Evolutionary conservation across 1,140 invertebrate species (phyloP), one percentile per base, ranked within the genome.

Genomic region (Drosophila littoralis): DNA sequence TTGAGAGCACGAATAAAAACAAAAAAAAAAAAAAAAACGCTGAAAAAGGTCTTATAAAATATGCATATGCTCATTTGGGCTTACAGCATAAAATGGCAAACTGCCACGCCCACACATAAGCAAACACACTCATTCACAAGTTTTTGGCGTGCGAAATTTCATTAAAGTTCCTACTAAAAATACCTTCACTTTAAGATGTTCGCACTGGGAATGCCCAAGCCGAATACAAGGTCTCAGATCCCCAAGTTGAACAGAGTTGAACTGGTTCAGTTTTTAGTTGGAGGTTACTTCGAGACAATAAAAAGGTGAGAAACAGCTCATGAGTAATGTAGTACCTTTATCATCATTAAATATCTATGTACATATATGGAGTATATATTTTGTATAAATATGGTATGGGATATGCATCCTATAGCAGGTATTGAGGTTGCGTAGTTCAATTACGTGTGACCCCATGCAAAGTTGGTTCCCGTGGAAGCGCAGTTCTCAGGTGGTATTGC

Each of bases 1-100:
- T 80, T 51, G 72, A 63, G 72, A 32, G 32, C 13, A 57, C 54
- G 22, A 28, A 28, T 28, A 51, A 38, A 43, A 22, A n/a, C 61
- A 4, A 48, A 36, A 40, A 68, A 51, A 58, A 58, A 65, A 52
- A 51, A 32, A 42, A n/a, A 12, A 51, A 64, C 17, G n/a, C n/a
- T 28, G 46, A 66, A 74, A 86, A 86, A 83, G 83, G 83, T 72
- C 77, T 79, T 82, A 86, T 86, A 79, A 86, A 86, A 88, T 86
- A 88, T 86, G 83, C 83, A 86, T 86, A 86, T 88, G 83, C 86
- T 86, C 83, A 86, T 82, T 86, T 69, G 83, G 72, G 51, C 58
- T 63, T 35, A 70, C 58, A 70, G 51, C 43, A 48, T 0, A 51
- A 55, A 66, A 52, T 66, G 69, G 63, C 54, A 72, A 71, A 63